Percentiles rank a stretch among this genome's conserved stretches.
These are phyloP conservation scores for Opisthograptis luteolata DNA, from an alignment of 2,888 invertebrate genomes.

Conservation along the genomic window DNA sequence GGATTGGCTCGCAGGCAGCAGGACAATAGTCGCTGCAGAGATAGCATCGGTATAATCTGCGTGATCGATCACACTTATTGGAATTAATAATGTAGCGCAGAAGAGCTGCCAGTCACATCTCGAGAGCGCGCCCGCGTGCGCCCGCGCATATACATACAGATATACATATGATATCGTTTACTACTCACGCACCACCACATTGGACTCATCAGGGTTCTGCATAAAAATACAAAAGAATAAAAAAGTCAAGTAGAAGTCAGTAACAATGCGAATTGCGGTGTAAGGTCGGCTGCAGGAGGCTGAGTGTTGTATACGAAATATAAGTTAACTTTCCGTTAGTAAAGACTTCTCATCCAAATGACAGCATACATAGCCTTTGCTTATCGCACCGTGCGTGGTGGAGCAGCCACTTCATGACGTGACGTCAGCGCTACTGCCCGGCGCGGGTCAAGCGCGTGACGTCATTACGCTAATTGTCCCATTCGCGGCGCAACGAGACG, in stretches of 20 bases:
- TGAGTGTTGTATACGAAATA: too few species aligned
- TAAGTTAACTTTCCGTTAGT: too few species aligned
- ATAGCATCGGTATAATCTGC: slow-evolving; percentile 6
- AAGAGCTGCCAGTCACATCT: slow-evolving; percentile 1
- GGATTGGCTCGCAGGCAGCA: background rate
- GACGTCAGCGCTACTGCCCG: background rate
- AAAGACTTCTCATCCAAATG: too few species aligned
- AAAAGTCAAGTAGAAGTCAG: too few species aligned
- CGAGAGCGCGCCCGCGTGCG: background rate
- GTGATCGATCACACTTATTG: slow-evolving; percentile 6
- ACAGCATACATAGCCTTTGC: too few species aligned
- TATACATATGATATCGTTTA: too few species aligned
- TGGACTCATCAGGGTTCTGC: too few species aligned
- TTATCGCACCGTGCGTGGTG: background rate
- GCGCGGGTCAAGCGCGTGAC: background rate
- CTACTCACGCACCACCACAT: too few species aligned
- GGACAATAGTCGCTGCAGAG: background rate
- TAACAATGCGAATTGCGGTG: too few species aligned
- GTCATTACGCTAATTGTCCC: background rate
- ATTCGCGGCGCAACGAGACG: slow-evolving; percentile 5
- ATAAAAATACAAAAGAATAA: too few species aligned
- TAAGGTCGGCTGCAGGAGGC: too few species aligned
- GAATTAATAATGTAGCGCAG: slow-evolving; percentile 1
- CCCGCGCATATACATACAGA: background rate
- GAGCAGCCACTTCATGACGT: background rate